Evolutionary conservation across 2,113 vertebrate genomes (phyloP).

Genomic region (Sterrhoptilus dennistouni): DNA sequence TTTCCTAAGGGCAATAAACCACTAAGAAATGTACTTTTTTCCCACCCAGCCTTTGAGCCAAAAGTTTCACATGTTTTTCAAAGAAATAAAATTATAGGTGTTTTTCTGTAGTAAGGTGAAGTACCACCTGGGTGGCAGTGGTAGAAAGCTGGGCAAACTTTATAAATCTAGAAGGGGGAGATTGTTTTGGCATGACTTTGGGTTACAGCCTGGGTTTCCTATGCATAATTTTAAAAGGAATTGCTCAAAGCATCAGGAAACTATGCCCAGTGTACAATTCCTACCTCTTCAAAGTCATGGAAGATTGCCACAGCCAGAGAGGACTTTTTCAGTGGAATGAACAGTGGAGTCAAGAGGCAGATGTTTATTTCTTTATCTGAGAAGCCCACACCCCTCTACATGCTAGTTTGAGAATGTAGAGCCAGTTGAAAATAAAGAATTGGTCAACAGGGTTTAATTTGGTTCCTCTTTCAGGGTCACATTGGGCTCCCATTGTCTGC

Average conservation of each 20-base stretch:
- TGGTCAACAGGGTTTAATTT: neutral
- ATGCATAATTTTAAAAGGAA: slow-evolving; percentile 32
- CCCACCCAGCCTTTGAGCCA: slow-evolving; percentile 56
- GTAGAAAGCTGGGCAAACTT: slow-evolving; percentile 40
- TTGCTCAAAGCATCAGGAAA: slow-evolving; percentile 44
- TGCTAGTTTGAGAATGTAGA: neutral
- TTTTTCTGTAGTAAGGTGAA: slow-evolving; percentile 52
- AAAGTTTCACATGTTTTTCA: slow-evolving; percentile 61
- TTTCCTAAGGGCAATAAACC: slow-evolving; percentile 72
- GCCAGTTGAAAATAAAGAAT: neutral
- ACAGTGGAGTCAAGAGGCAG: neutral
- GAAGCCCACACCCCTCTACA: neutral
- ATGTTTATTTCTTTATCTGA: slow-evolving; percentile 4
- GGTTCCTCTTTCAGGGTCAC: neutral
- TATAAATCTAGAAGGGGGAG: slow-evolving; percentile 31
- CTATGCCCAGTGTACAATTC: slow-evolving; percentile 7
- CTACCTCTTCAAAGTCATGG: neutral
- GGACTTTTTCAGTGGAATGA: neutral
- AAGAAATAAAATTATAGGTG: slow-evolving; percentile 68
- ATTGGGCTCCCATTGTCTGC: fast-evolving
- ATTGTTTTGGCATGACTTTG: slow-evolving; percentile 43
- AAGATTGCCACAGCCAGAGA: neutral
- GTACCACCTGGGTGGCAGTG: slow-evolving; percentile 62
- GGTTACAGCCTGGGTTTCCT: slow-evolving; percentile 33
- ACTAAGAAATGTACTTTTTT: slow-evolving; percentile 39